Percentiles rank a stretch among this genome's conserved stretches.
These are phyloP conservation scores for Bimastos eiseni DNA, from an alignment of 2,888 invertebrate genomes.

Conservation along the genomic window DNA sequence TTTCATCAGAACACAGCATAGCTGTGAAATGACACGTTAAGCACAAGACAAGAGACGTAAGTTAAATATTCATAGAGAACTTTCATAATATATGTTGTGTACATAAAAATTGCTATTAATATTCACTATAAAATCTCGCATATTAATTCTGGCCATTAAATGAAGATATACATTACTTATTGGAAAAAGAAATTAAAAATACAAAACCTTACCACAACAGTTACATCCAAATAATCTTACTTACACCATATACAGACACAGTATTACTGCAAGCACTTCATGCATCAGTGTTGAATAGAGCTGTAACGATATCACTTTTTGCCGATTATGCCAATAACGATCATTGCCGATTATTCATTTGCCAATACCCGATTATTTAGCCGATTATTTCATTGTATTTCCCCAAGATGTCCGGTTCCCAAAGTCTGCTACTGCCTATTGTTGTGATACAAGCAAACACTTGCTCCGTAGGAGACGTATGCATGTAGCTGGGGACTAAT, in stretches of 20 bases:
- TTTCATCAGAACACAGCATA: too few species aligned
- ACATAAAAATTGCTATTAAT: not conserved
- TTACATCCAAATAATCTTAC: not conserved
- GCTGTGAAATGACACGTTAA: not conserved
- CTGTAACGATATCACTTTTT: too few species aligned
- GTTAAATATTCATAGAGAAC: not conserved
- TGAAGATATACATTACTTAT: conserved; percentile 1
- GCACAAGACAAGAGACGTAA: not conserved
- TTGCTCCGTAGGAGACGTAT: too few species aligned
- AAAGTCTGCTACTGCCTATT: too few species aligned
- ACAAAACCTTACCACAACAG: not conserved
- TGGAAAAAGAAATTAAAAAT: not conserved
- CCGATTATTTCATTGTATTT: too few species aligned
- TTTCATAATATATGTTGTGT: not conserved
- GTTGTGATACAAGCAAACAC: too few species aligned
- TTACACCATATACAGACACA: not conserved
- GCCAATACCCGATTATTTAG: too few species aligned
- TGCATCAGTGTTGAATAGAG: too few species aligned
- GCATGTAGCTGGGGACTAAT: too few species aligned
- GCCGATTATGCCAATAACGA: too few species aligned
- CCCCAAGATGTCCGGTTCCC: too few species aligned
- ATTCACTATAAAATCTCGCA: not conserved
- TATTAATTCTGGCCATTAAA: not conserved
- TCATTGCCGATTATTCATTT: too few species aligned
- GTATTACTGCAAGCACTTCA: not conserved